Base-by-base conservation (phyloP, 2,797 vertebrate genomes). In the Podarcis siculus region DNA sequence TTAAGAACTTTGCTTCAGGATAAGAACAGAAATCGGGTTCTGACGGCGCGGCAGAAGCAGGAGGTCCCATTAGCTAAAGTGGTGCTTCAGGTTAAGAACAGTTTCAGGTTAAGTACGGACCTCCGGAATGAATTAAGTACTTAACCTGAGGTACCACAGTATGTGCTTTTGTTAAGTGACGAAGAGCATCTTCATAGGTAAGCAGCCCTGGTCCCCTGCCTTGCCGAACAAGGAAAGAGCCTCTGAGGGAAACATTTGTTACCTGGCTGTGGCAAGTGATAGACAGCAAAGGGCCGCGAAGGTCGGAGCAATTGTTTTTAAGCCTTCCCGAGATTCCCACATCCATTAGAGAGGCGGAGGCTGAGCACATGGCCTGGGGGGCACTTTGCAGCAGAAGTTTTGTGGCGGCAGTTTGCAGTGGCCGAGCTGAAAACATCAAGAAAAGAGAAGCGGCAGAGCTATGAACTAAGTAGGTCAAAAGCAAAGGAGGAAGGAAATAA, bases 401-500 rank as follows among this genome's bases (percentile, higher is more conserved):
- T 6, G 87, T 72, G 71, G 86, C 21, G 19, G 35, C 87, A 55
- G 45, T 3, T 87, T 94, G 77, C 79, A 93, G 86, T 83, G 86
- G 72, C 66, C 73, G 30, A 79, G 86, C 86, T 86, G 79, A 85
- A 91, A 92, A 91, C 42, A 45, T 80, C 83, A 83, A 58, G 66
- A 88, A 64, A 30, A 67, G 17, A 42, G 37, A 19, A 35, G 13
- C 32, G 64, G 64, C 42, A 5, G 89, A 89, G 87, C 49, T 32
- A 42, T 49, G 86, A 39, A 7, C 72, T 64, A 76, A 75, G 83
- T n/a, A 39, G 35, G 35, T 76, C 55, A 85, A 76, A 85, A 64
- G 8, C 23, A 85, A 76, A 39, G 37, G 25, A 42, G 7, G 25
- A 42, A 67, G 64, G 37, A 67, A 69, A 42, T 82, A 66, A 67